phyloP scores from a whole-genome alignment of 2,888 invertebrate species.

The Lepetodrilus schrolli region DNA sequence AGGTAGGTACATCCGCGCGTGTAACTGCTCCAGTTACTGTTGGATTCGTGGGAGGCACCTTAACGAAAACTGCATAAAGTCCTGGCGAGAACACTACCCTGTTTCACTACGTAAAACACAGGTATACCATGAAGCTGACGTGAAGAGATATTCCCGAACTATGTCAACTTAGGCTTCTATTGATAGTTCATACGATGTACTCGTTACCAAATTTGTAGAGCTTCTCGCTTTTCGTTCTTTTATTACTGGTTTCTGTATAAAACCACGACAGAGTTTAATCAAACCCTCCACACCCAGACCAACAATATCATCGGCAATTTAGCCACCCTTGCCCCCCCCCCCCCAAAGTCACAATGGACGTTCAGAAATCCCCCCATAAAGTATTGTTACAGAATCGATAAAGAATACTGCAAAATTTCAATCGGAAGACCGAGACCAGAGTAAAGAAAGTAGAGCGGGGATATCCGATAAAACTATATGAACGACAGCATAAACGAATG shows the following conservation, averaged over 20 bases:
- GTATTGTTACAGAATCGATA: slow-evolving; percentile 29
- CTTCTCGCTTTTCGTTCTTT: slow-evolving; percentile 4
- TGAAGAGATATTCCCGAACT: too few relatives aligned
- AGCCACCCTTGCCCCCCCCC: not conserved
- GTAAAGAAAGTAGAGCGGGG: not conserved
- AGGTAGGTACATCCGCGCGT: too few relatives aligned
- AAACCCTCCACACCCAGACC: not conserved
- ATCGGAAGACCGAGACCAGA: slow-evolving; percentile 14
- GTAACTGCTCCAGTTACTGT: too few relatives aligned
- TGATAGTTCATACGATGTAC: not conserved
- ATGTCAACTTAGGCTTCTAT: too few relatives aligned
- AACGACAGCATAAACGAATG: slow-evolving; percentile 18
- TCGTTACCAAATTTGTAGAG: not conserved
- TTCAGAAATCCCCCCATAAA: slow-evolving; percentile 10
- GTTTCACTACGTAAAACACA: too few relatives aligned
- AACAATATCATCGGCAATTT: slow-evolving; percentile 5
- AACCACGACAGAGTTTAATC: slow-evolving; percentile 4
- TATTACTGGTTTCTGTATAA: slow-evolving; percentile 15
- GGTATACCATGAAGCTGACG: too few relatives aligned
- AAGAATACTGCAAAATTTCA: slow-evolving; percentile 29
- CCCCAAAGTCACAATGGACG: not conserved
- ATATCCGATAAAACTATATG: slow-evolving; percentile 29
- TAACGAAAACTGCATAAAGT: too few relatives aligned
- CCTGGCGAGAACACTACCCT: too few relatives aligned
- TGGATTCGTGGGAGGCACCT: too few relatives aligned